Conservation (phyloP, 2,113 vertebrate genomes). For the Puma concolor region DNA sequence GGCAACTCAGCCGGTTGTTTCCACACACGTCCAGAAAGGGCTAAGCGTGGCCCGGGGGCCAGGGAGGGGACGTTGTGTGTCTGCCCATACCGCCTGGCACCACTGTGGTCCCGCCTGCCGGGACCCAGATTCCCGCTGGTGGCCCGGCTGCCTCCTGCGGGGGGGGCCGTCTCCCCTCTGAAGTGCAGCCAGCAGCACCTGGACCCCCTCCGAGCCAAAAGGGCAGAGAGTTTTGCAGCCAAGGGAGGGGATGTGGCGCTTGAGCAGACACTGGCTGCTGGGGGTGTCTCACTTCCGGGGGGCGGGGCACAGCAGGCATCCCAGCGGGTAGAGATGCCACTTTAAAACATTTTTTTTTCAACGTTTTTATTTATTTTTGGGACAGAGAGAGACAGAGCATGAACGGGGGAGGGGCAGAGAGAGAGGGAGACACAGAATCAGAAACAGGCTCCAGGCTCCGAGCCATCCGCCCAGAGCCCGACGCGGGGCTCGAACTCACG, state of each 20-base stretch:
- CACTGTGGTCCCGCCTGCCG: background rate
- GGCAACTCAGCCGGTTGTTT: background rate
- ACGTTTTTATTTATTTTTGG: no score
- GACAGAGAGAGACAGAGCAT: no score
- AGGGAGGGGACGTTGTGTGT: no score
- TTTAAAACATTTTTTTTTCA: no score
- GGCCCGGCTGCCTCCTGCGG: background rate
- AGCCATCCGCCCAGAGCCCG: no score
- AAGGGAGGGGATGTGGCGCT: background rate
- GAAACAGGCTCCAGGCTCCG: no score
- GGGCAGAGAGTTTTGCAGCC: background rate
- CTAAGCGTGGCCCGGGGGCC: background rate
- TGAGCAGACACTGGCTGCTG: background rate
- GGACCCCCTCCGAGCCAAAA: background rate
- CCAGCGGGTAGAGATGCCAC: background rate
- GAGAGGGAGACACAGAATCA: no score
- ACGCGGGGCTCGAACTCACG: no score
- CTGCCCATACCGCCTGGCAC: background rate
- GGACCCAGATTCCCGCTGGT: background rate
- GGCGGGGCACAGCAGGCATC: background rate
- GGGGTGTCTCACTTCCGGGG: background rate
- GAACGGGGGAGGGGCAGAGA: no score
- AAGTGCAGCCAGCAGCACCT: slow-evolving; percentile 1
- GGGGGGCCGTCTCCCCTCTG: background rate
- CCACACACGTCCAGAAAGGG: background rate